Evolutionary conservation across 2,797 vertebrate species (phyloP).

Genomic region (Periparus ater): DNA sequence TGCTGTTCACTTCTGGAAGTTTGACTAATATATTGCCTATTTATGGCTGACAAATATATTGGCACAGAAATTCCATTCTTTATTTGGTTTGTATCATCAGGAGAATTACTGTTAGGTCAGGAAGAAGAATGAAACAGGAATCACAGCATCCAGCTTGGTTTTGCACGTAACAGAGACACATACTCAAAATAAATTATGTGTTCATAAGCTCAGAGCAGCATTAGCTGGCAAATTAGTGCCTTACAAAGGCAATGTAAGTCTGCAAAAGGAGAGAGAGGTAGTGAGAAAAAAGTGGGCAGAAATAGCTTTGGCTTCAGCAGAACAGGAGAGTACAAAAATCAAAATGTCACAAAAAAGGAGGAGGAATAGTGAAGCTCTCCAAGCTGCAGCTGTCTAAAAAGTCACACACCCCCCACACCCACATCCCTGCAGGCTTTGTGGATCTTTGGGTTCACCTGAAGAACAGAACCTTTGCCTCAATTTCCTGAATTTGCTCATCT

Average conservation of each 20-base stretch:
- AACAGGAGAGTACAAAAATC: neutral
- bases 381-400: neutral
- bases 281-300: neutral
- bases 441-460: neutral
- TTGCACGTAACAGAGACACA: rapidly evolving
- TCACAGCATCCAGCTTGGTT: neutral
- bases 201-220: neutral
- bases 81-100: neutral
- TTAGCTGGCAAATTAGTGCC: neutral
- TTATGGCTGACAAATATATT: neutral
- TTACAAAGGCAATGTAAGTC: neutral
- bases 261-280: neutral
- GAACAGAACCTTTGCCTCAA: neutral
- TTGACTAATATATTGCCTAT: neutral
- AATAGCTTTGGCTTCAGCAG: neutral
- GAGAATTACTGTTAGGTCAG: neutral
- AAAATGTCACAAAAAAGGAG: neutral
- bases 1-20: neutral
- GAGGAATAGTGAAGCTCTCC: neutral
- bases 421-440: neutral
- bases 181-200: rapidly evolving
- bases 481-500: neutral
- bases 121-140: neutral
- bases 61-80: neutral
- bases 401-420: neutral